Percentiles rank a stretch among this genome's conserved stretches.
phyloP scores from a whole-genome alignment of 2,888 invertebrate genomes.

The Aquatica leii region DNA sequence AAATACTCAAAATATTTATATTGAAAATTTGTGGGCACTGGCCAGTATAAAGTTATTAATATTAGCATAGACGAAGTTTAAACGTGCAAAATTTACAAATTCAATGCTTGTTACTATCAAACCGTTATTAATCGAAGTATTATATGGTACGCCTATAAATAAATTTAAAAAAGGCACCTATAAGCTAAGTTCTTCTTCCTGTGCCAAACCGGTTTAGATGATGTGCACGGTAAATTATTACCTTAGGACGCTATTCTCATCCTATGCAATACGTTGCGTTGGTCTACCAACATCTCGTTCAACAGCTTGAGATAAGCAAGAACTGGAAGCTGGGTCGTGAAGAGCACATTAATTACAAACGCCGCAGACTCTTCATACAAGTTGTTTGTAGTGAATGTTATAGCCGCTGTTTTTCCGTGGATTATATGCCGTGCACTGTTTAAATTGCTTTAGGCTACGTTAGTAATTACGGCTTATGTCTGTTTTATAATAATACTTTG shows the following conservation, averaged over 20 bases:
- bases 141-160: conserved; percentile 22
- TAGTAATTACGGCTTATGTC: conserved; percentile 5
- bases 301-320: conserved; percentile 23
- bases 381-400: conserved; percentile 20
- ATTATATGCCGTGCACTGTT: conserved; percentile 15
- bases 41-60: no score
- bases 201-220: conserved; percentile 37
- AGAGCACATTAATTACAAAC: conserved; percentile 42
- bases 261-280: conserved; percentile 18
- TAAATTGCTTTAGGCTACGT: conserved; percentile 12
- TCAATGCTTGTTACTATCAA: conserved; percentile 4
- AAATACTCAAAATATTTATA: no score
- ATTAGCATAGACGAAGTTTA: neutral
- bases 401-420: conserved; percentile 15
- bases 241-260: conserved; percentile 18
- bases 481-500: neutral
- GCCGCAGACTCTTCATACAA: conserved; percentile 17
- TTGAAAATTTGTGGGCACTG: no score
- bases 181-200: conserved; percentile 42
- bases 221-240: conserved; percentile 32
- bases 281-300: conserved; percentile 22
- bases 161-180: conserved; percentile 30
- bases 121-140: conserved; percentile 17
- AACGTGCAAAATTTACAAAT: conserved; percentile 1
- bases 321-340: conserved; percentile 35